Base-by-base conservation (phyloP, 2,888 invertebrate species). In the Incurvaria masculella region DNA sequence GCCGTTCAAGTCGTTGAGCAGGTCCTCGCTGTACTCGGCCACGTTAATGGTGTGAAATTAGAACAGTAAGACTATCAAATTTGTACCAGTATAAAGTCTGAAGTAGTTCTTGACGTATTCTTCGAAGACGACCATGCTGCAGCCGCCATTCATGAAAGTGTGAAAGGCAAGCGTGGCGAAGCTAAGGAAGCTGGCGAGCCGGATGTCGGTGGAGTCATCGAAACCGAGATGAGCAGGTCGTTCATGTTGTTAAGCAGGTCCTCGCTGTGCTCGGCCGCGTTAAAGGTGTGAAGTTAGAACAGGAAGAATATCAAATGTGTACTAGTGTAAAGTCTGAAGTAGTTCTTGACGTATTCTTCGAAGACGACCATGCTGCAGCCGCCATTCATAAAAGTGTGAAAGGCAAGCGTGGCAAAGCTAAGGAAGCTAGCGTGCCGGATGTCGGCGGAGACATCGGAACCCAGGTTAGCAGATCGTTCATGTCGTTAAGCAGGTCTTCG, bases 301-400 rank as follows among this genome's bases (percentile, higher is more conserved):
- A n/a, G n/a, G n/a, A n/a, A n/a, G n/a, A n/a, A n/a, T n/a, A n/a
- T n/a, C n/a, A n/a, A n/a, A n/a, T n/a, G n/a, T n/a, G n/a, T n/a
- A 87, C 88, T 85, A 56, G 85, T 82, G 53, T 87, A 88, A 65
- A 85, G 82, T 60, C 87, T 82, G 50, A 89, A 82, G 60, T 87
- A 89, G 49, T 85, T 81, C 48, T 85, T 85, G 0, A 87, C 86
- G 47, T 88, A 85, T 56, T 84, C 83, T 52, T 89, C 88, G 46
- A 88, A 81, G 49, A 82, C 81, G 55, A 88, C 87, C 46, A 75
- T 80, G 56, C 68, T 82, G 65, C 68, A 87, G 62, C 65, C 72
- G 53, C 52, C 72, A 51, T 66, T 65, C 21, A 66, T 61, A 51
- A 80, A 84, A 0, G 81, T 80, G 58, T 81, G 82, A 51, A 80